Evolutionary conservation across 2,888 invertebrate genomes (phyloP).

Genomic region (Liposcelis brunnea): DNA sequence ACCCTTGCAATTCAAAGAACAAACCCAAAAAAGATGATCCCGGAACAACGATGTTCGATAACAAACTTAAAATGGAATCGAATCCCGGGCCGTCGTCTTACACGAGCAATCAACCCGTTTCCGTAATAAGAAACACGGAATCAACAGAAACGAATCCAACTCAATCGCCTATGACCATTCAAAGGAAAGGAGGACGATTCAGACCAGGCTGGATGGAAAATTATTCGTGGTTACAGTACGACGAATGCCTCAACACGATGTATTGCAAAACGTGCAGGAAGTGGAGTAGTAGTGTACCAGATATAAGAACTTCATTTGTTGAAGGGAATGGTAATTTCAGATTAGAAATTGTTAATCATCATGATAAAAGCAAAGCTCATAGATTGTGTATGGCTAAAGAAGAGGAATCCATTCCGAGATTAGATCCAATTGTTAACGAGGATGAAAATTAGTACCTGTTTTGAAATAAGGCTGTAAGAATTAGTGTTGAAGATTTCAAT

Average conservation of each 20-base stretch:
- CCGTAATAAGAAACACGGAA: constrained; percentile 9
- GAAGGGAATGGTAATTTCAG: constrained; percentile 60
- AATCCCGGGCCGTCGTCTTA: constrained; percentile 1
- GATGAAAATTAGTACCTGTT: constrained; percentile 12
- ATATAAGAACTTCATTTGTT: constrained; percentile 61
- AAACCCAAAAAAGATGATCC: neutral
- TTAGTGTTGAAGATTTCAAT: constrained; percentile 12
- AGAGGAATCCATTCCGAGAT: constrained; percentile 21
- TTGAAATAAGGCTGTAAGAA: constrained; percentile 12
- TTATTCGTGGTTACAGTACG: constrained; percentile 57
- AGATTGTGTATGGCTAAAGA: constrained; percentile 42
- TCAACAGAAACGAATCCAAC: neutral
- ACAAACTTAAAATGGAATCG: neutral
- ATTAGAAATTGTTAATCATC: constrained; percentile 60
- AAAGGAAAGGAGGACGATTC: constrained; percentile 45
- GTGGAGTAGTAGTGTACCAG: constrained; percentile 50
- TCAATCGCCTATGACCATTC: constrained; percentile 18
- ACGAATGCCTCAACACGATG: constrained; percentile 48
- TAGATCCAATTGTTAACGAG: constrained; percentile 4
- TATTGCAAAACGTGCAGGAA: constrained; percentile 55
- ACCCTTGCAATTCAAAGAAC: constrained; percentile 4
- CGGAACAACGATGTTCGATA: neutral
- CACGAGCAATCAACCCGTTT: constrained; percentile 8
- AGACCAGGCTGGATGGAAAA: constrained; percentile 47
- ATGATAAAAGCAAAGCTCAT: constrained; percentile 62